Base-by-base conservation (phyloP, 2,888 invertebrate species). In the Lepidochrysops patricia region DNA sequence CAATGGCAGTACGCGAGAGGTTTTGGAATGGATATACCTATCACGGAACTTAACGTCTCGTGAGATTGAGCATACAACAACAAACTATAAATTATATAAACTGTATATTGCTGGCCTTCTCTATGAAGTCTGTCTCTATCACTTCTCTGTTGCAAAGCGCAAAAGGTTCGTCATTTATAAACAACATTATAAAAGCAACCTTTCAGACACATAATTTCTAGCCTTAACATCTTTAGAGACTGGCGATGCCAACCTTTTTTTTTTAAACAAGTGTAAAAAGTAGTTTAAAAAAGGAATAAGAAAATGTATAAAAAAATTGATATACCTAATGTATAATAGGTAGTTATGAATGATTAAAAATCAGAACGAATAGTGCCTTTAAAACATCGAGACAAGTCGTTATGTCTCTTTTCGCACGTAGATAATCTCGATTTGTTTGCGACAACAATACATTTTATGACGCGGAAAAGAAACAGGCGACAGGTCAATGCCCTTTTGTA, bases 21-120 rank as follows among this genome's bases (percentile, higher is more conserved):
- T 54, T 15, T 32, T 54, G 54, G 54, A 54, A 54, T 54, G 54
- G 54, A 29, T 13, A 32, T 54, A n/a, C n/a, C n/a, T n/a, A 54
- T 54, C 54, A 54, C 54, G 15, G 19, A 7, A 29, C 54, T 54
- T 54, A 54, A 54, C 54, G 5, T 4, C 15, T 54, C 5, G 54
- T 32, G 32, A n/a, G 32, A 54, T 54, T 54, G 54, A 54, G 54
- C 54, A 23, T 54, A 29, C 32, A 54, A 54, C 29, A 52, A 52
- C 15, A 19, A 54, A 15, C 4, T 32, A 54, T 29, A 23, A 32
- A 54, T 15, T 19, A 29, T 54, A 32, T 19, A 49, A 12, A 9
- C 19, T 19, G 19, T 19, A 50, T 13, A 15, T 13, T 27, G 12
- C 32, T 54, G 15, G 15, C 13, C 32, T 54, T 54, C 19, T 12